A percentile compares a stretch with the other conserved stretches of the same genome.
phyloP scores from a whole-genome alignment of 2,113 vertebrate genomes.

The Pseudonaja textilis region DNA sequence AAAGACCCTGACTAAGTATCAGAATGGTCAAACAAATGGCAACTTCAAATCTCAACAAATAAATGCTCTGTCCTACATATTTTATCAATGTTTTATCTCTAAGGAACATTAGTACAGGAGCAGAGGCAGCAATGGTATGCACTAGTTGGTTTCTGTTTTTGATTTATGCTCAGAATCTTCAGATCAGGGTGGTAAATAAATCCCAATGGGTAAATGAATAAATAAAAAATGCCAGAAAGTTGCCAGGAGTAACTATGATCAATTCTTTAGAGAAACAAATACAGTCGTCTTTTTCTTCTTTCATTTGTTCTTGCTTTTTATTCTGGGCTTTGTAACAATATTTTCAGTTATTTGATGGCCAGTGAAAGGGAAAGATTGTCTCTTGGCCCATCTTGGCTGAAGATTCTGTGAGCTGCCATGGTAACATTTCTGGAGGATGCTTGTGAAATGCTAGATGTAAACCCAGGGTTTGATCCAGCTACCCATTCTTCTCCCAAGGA shows the following conservation, averaged over 20 bases:
- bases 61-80: too few relatives aligned
- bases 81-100: too few relatives aligned
- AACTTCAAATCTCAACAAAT: too few relatives aligned
- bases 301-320: neutral
- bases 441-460: neutral
- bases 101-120: neutral
- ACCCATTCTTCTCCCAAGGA: neutral
- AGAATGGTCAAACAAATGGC: too few relatives aligned
- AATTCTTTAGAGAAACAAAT: neutral
- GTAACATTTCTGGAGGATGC: neutral
- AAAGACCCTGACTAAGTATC: too few relatives aligned
- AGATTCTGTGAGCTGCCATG: neutral
- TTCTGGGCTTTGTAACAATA: neutral
- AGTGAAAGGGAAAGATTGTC: neutral
- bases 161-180: neutral
- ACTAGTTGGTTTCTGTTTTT: neutral
- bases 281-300: neutral
- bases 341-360: neutral
- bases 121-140: neutral
- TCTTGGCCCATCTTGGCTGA: neutral
- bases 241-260: neutral
- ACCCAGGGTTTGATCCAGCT: neutral
- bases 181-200: neutral
- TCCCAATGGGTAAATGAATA: neutral
- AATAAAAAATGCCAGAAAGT: neutral